A percentile compares a stretch with the other conserved stretches of the same genome.
These are phyloP conservation scores for Bruchidius siliquastri DNA, from an alignment of 2,888 invertebrate species.

Conservation along the genomic window DNA sequence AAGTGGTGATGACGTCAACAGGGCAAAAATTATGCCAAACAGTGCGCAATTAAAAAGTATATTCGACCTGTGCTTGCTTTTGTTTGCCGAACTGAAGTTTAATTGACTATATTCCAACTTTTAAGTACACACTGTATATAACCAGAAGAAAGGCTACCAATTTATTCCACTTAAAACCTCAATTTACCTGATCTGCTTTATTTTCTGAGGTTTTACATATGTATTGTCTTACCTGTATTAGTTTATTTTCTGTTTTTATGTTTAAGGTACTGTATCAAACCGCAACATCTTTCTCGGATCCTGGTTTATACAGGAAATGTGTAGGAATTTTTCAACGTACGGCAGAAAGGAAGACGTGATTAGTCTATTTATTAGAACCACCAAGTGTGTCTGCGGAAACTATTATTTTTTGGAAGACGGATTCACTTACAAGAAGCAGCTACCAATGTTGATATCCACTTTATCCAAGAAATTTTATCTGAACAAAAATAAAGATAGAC, in stretches of 20 bases:
- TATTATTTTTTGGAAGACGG: constrained; percentile 27
- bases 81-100: too few relatives aligned
- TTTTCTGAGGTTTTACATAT: too few relatives aligned
- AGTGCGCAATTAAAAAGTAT: too few relatives aligned
- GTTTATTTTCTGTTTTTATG: not conserved
- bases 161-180: too few relatives aligned
- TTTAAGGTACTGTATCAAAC: constrained; percentile 28
- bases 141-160: too few relatives aligned
- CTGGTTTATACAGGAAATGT: constrained; percentile 44
- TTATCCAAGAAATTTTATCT: constrained; percentile 38
- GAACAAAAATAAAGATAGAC: constrained; percentile 36
- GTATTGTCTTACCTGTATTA: too few relatives aligned
- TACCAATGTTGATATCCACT: constrained; percentile 40
- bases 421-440: constrained; percentile 28
- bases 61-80: too few relatives aligned
- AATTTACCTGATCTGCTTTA: too few relatives aligned
- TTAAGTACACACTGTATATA: too few relatives aligned
- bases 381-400: constrained; percentile 38
- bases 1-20: too few relatives aligned
- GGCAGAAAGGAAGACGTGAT: constrained; percentile 40
- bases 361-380: constrained; percentile 36
- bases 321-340: constrained; percentile 35
- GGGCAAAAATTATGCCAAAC: too few relatives aligned
- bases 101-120: too few relatives aligned
- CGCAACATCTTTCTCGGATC: constrained; percentile 31